These are phyloP conservation scores for Cheumatopsyche charites DNA, from an alignment of 1,140 invertebrate genomes.

Conservation along the genomic window DNA sequence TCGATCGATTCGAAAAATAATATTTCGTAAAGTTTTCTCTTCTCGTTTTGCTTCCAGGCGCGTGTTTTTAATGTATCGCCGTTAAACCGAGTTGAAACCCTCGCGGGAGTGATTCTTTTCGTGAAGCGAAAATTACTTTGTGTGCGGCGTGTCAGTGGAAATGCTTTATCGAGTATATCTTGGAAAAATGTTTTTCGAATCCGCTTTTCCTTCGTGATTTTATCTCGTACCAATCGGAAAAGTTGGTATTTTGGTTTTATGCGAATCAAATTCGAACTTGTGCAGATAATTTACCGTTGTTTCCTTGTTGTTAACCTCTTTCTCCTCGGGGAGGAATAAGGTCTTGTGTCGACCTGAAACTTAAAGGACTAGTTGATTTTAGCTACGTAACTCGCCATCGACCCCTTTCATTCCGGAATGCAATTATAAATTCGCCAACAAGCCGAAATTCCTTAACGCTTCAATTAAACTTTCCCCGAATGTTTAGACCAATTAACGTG, in stretches of 20 bases:
- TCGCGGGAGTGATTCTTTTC: conserved; percentile 7
- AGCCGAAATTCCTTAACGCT: not conserved
- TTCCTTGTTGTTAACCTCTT: conserved; percentile 5
- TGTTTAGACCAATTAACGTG: too few species aligned
- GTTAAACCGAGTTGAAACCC: conserved; percentile 6
- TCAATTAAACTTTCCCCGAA: too few species aligned
- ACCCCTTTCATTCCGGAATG: conserved; percentile 14
- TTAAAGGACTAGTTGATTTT: conserved; percentile 22
- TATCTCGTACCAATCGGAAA: too few species aligned
- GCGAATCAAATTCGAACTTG: not conserved
- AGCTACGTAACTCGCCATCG: not conserved
- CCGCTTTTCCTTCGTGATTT: not conserved
- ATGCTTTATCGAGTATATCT: too few species aligned
- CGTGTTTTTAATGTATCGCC: conserved; percentile 6
- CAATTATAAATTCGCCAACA: conserved; percentile 2
- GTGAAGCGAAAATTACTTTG: not conserved
- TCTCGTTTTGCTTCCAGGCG: not conserved
- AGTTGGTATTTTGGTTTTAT: too few species aligned
- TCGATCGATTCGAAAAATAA: too few species aligned
- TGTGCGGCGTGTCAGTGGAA: not conserved
- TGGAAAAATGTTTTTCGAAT: too few species aligned
- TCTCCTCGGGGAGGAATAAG: not conserved
- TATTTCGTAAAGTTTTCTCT: too few species aligned
- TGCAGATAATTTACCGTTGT: not conserved
- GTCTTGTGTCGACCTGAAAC: not conserved